Percentiles rank a stretch among this genome's conserved stretches.
These are phyloP conservation scores for Danionella dracula DNA, from an alignment of 2,797 vertebrate species.

Conservation along the genomic window DNA sequence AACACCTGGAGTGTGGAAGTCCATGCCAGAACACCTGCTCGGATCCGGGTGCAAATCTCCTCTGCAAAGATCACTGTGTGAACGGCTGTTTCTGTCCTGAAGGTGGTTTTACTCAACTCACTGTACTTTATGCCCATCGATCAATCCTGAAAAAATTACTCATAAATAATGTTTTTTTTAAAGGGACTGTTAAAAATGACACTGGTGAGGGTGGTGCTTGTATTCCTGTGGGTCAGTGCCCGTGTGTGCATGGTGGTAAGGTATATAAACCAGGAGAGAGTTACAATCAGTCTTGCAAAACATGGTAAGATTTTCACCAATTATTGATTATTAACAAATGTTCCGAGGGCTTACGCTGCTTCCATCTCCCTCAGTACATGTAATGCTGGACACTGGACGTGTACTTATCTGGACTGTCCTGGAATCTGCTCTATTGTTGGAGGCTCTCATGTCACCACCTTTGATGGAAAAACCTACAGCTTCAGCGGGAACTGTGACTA, in stretches of 20 bases:
- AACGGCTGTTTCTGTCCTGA: conserved; percentile 84
- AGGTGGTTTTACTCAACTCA: conserved; percentile 57
- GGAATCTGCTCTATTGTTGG: conserved; percentile 74
- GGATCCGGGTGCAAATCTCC: conserved; percentile 53
- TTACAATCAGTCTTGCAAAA: conserved; percentile 61
- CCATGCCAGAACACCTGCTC: conserved; percentile 76
- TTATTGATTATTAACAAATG: neutral
- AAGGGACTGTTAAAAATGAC: conserved; percentile 80
- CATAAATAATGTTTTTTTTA: neutral
- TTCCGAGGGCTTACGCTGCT: neutral
- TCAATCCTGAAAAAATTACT: neutral
- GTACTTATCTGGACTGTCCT: conserved; percentile 62
- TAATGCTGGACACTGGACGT: conserved; percentile 68
- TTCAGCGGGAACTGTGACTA: conserved; percentile 83
- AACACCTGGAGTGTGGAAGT: conserved; percentile 64
- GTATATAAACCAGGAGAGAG: conserved; percentile 68
- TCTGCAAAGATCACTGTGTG: conserved; percentile 74
- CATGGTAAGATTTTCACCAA: conserved; percentile 61
- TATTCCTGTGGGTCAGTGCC: conserved; percentile 64
- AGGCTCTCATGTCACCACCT: conserved; percentile 79
- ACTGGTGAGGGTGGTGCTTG: conserved; percentile 70
- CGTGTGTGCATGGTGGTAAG: conserved; percentile 71
- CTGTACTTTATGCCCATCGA: neutral
- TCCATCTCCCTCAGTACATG: conserved; percentile 64
- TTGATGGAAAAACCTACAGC: conserved; percentile 72